Percentiles rank a stretch among this genome's conserved stretches.
Conservation (phyloP, 23 tunicate genomes). For the Oikopleura albicans region DNA sequence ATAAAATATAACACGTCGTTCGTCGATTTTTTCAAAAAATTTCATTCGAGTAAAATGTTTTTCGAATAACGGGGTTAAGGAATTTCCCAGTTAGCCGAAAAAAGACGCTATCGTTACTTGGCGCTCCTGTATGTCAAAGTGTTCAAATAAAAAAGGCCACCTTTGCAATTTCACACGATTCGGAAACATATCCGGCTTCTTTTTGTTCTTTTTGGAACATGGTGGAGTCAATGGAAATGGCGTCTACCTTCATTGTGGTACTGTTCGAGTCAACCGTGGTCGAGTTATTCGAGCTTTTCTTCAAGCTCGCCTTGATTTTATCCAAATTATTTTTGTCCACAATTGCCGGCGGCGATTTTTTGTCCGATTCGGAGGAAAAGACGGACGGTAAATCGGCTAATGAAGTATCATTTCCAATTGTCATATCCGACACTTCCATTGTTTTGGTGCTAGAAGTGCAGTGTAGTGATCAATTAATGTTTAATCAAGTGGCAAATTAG, state of each 20-base stretch:
- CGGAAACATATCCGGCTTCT: constrained; percentile 14
- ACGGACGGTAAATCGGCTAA: constrained; percentile 4
- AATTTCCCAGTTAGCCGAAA: no score
- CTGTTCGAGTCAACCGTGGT: background rate
- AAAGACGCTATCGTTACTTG: no score
- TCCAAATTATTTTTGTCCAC: background rate
- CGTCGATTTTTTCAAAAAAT: no score
- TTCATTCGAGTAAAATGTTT: no score
- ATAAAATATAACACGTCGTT: no score
- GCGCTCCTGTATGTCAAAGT: no score
- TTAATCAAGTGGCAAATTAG: no score
- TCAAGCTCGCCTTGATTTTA: background rate
- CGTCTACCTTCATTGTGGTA: background rate
- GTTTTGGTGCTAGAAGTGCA: background rate
- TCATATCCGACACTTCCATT: background rate
- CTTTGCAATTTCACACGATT: background rate
- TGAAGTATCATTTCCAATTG: background rate
- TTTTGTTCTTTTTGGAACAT: background rate
- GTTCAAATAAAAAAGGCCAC: no score
- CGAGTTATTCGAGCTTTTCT: background rate
- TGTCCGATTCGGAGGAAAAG: background rate
- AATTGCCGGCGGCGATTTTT: background rate
- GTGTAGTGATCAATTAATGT: no score
- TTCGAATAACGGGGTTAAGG: no score
- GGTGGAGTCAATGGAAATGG: background rate